These are phyloP conservation scores for Hartigia nigra DNA, from an alignment of 2,888 invertebrate genomes.

Conservation along the genomic window DNA sequence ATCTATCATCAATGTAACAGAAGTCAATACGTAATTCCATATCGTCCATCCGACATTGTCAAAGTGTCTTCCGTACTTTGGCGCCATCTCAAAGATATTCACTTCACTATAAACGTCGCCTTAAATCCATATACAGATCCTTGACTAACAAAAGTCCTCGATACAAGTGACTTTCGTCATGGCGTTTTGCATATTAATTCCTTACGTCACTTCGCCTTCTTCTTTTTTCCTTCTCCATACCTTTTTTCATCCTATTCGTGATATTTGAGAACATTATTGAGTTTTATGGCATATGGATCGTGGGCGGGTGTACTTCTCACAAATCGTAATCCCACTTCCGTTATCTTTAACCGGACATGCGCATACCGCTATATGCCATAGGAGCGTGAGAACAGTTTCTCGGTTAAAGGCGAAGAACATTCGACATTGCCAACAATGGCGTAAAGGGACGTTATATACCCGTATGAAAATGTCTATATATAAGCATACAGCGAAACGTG, in stretches of 20 bases:
- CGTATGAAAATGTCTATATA: neutral
- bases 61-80: neutral
- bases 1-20: neutral
- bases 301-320: neutral
- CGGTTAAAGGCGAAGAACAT: neutral
- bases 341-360: neutral
- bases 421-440: neutral
- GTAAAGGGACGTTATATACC: neutral
- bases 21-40: neutral
- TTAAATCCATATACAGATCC: neutral
- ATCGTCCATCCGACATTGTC: neutral
- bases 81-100: neutral
- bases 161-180: neutral
- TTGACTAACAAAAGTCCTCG: neutral
- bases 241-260: neutral
- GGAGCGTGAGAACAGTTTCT: neutral
- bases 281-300: neutral
- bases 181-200: neutral
- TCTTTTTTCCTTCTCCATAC: neutral
- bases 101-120: neutral
- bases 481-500: neutral
- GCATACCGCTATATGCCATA: neutral
- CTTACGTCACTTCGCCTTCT: neutral
- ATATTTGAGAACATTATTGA: neutral
- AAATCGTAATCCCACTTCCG: neutral